Base-by-base conservation (phyloP, 2,888 invertebrate genomes). In the Calliopum simillimum region DNA sequence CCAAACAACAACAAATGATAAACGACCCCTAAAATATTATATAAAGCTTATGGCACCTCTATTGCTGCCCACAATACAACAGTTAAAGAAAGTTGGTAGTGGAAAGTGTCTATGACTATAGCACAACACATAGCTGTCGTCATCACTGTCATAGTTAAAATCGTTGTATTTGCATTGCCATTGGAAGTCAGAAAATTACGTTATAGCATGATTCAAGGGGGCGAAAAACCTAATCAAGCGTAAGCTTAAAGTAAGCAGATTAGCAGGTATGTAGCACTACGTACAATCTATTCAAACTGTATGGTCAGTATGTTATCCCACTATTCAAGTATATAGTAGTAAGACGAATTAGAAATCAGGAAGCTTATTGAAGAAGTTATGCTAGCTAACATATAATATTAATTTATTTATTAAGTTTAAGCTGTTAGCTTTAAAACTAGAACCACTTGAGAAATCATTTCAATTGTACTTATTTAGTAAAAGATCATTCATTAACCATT, bases 1-100 rank as follows among this genome's bases (percentile, higher is more conserved):
- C 53, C 53, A 19, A 23, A 13, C 23, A 19, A 21, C 23, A 53
- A 14, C 14, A 46, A 46, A 23, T 44, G 13, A 19, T 13, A 46
- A 46, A 14, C 46, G 61, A 44, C 46, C 61, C 23, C 61, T 33
- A 61, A 61, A 61, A 16, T 46, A 61, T 61, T 46, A 16, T 23
- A 47, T 46, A 61, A n/a, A 61, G 44, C 61, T 23, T 13, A 46
- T 6, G 21, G 61, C 59, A 13, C 11, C 53, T 23, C 53, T 23
- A 23, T 14, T 3, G 8, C 2, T 21, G 19, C 53, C 53, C 53
- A 53, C 53, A 14, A 14, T 21, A 53, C 53, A 14, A 14, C 8
- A 23, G 13, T 23, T 23, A 16, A 11, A 49, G 53, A 19, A 14
- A 53, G 14, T 11, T 53, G 21, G 23, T 19, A 21, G 21, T 16